A percentile compares a stretch with the other conserved stretches of the same genome.
Evolutionary conservation across 2,888 invertebrate genomes (phyloP).

Genomic region (Beris chalybata): DNA sequence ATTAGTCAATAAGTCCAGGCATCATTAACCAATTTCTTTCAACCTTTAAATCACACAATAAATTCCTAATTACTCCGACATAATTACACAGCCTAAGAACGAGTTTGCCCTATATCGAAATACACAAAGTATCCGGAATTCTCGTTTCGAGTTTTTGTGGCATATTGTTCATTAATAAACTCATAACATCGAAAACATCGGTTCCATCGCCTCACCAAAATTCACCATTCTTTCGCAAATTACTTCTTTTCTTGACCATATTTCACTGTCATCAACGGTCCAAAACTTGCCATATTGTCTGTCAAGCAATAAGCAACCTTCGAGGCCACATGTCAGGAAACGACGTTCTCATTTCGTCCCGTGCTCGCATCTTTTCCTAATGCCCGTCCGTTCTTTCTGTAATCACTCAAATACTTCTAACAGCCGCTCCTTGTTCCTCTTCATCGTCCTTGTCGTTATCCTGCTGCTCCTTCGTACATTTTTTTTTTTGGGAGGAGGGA

Average conservation of each 20-base stretch:
- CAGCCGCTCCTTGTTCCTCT: background rate
- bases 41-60: no score
- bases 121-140: no score
- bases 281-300: constrained; percentile 25
- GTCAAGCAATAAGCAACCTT: constrained; percentile 22
- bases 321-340: constrained; percentile 25
- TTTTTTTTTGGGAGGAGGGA: constrained; percentile 1
- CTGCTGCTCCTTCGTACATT: constrained; percentile 2
- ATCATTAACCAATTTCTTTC: no score
- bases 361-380: constrained; percentile 5
- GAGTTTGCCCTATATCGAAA: no score
- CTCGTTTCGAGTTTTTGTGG: no score
- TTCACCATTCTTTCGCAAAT: constrained; percentile 7
- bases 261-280: constrained; percentile 29
- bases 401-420: constrained; percentile 28
- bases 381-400: constrained; percentile 12
- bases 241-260: constrained; percentile 28
- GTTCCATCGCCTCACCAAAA: no score
- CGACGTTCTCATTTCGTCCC: constrained; percentile 9
- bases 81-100: no score
- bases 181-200: no score
- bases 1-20: no score
- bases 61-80: no score
- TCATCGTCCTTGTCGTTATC: background rate
- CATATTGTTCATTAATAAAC: no score